Conservation (phyloP, 2,113 vertebrate genomes). For the Oreochromis niloticus region DNA sequence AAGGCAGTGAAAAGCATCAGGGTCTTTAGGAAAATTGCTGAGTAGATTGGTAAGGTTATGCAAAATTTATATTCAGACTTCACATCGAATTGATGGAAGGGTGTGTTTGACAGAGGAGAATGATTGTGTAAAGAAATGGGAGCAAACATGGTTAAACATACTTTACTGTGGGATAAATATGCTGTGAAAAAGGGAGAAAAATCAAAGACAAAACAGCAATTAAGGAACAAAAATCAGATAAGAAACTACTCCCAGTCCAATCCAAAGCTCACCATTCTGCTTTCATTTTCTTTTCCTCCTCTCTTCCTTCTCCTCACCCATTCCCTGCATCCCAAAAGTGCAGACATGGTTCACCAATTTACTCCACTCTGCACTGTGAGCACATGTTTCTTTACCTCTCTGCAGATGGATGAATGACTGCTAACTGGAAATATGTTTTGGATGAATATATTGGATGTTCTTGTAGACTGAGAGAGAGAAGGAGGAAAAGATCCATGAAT, state of each 20-base stretch:
- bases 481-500: neutral
- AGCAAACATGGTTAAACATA: neutral
- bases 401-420: conserved; percentile 6
- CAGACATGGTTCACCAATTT: conserved; percentile 5
- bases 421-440: neutral
- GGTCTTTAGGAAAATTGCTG: neutral
- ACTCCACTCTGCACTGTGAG: conserved; percentile 1
- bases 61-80: neutral
- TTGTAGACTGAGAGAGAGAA: neutral
- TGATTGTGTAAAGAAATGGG: neutral
- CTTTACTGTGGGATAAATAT: neutral
- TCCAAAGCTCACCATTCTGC: neutral
- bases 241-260: neutral
- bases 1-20: neutral
- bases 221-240: neutral
- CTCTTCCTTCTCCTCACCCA: neutral
- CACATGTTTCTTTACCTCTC: neutral
- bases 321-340: neutral
- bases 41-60: neutral
- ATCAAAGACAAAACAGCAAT: neutral
- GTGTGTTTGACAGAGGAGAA: neutral
- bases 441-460: neutral
- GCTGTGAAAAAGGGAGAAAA: neutral
- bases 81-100: neutral
- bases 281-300: neutral